These are phyloP conservation scores for Suillia variegata DNA, from an alignment of 2,888 invertebrate genomes.

Conservation along the genomic window DNA sequence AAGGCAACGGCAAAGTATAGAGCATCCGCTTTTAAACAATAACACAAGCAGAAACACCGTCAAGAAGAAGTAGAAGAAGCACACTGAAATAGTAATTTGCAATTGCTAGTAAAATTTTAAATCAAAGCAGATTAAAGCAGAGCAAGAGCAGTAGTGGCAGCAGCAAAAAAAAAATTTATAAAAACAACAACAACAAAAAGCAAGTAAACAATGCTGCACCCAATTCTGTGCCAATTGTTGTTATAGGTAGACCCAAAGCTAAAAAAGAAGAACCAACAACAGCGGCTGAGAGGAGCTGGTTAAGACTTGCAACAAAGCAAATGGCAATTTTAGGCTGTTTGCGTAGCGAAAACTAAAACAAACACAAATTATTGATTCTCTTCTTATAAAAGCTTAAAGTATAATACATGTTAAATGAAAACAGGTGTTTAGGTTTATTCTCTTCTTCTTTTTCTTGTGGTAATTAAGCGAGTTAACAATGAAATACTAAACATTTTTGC, in stretches of 20 bases:
- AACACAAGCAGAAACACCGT: not conserved
- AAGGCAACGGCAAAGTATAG: not conserved
- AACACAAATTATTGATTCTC: not conserved
- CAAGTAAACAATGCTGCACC: constrained; percentile 12
- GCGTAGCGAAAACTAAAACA: no score
- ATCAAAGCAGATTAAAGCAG: constrained; percentile 1
- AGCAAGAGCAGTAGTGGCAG: not conserved
- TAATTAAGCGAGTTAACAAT: constrained; percentile 41
- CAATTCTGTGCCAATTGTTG: not conserved
- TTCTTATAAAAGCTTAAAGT: no score
- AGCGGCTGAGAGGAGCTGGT: no score
- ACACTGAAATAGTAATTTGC: not conserved
- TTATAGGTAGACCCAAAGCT: no score
- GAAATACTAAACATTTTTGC: constrained; percentile 33
- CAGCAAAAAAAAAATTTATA: not conserved
- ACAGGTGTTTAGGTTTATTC: constrained; percentile 43
- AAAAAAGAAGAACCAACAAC: no score
- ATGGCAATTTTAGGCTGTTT: no score
- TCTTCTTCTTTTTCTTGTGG: no score
- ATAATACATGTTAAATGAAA: constrained; percentile 37
- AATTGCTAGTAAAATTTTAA: constrained; percentile 1
- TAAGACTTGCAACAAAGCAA: no score
- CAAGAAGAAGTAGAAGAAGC: not conserved
- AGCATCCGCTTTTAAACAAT: constrained; percentile 4
- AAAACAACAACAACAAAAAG: not conserved